Evolutionary conservation across 2,888 invertebrate genomes (phyloP).

Genomic region (Drosophila yooni): DNA sequence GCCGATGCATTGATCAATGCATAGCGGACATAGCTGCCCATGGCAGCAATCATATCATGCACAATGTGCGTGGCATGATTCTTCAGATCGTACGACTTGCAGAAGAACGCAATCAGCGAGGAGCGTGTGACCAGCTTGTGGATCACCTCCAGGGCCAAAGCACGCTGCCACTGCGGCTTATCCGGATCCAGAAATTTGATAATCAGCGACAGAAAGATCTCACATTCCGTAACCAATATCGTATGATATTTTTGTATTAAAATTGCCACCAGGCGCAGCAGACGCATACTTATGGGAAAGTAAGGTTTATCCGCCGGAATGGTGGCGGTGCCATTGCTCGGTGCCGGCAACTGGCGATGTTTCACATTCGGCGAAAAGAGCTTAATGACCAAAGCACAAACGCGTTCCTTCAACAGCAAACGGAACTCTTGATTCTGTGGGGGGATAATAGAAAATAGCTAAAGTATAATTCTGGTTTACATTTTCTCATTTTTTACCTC

Average conservation of each 20-base stretch:
- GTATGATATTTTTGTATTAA: conserved; percentile 97
- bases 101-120: conserved; percentile 93
- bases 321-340: conserved; percentile 87
- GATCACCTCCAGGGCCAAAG: conserved; percentile 96
- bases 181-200: conserved; percentile 99
- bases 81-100: conserved; percentile 97
- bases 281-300: conserved; percentile 98
- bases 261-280: conserved; percentile 96
- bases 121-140: conserved; percentile 97
- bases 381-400: conserved; percentile 99
- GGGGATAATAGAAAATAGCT: no score
- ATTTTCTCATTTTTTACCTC: conserved; percentile 86
- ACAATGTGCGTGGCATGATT: conserved; percentile 96
- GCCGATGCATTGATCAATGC: conserved; percentile 88
- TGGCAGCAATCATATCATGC: conserved; percentile 96
- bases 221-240: conserved; percentile 97
- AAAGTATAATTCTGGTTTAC: neutral
- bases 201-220: conserved; percentile 98
- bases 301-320: conserved; percentile 94
- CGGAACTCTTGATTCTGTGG: conserved; percentile 95
- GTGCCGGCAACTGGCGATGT: conserved; percentile 88
- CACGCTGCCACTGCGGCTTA: conserved; percentile 98
- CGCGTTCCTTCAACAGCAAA: conserved; percentile 96
- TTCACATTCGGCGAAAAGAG: conserved; percentile 99
- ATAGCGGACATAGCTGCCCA: conserved; percentile 97